These are phyloP conservation scores for Nannobrachium achirus DNA, from an alignment of 2,113 vertebrate genomes.

Conservation along the genomic window DNA sequence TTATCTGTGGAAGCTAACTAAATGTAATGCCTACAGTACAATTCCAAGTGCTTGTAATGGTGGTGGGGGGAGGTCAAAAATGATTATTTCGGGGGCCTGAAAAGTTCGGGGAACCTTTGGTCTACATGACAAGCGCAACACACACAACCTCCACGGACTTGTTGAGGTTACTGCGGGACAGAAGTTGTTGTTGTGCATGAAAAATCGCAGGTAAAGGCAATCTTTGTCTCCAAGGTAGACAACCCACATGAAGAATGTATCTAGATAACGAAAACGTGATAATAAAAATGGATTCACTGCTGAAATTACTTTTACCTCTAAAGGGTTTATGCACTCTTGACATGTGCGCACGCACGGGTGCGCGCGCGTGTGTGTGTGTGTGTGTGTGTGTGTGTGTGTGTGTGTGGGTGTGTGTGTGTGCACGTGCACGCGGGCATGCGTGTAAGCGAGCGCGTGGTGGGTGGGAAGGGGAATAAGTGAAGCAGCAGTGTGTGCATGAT, in stretches of 20 bases:
- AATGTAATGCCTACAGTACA: too few relatives aligned
- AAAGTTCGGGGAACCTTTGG: too few relatives aligned
- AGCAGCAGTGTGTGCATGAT: not conserved
- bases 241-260: not conserved
- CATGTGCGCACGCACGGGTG: too few relatives aligned
- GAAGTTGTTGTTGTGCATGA: not conserved
- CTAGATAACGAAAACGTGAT: not conserved
- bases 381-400: not conserved
- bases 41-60: too few relatives aligned
- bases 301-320: not conserved
- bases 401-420: not conserved
- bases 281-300: not conserved
- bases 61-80: too few relatives aligned
- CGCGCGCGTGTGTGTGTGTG: too few relatives aligned
- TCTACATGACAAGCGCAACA: too few relatives aligned
- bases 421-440: not conserved
- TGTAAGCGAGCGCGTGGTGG: conserved; percentile 23
- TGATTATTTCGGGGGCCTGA: too few relatives aligned
- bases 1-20: too few relatives aligned
- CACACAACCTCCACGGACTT: too few relatives aligned
- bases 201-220: not conserved
- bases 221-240: not conserved
- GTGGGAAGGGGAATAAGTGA: conserved; percentile 10
- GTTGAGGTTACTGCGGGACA: too few relatives aligned
- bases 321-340: not conserved